Conservation (phyloP, 2,888 invertebrate genomes). For the Hypolimnas misippus region DNA sequence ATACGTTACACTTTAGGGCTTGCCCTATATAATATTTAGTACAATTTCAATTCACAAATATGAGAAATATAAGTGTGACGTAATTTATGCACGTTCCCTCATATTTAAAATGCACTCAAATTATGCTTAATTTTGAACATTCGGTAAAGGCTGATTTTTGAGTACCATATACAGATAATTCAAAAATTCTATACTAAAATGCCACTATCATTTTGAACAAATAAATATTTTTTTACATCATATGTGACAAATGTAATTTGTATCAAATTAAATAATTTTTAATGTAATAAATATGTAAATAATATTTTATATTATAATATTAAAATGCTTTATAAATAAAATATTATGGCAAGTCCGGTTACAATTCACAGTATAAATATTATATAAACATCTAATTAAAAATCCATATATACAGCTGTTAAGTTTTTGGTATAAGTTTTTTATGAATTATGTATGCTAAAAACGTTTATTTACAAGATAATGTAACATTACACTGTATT, state of each 20-base stretch:
- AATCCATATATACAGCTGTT: background rate
- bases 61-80: too few relatives aligned
- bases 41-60: too few relatives aligned
- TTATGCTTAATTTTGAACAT: too few relatives aligned
- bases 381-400: background rate
- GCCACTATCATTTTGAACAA: background rate
- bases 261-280: background rate
- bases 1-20: too few relatives aligned
- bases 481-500: background rate
- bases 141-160: too few relatives aligned
- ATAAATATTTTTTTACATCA: background rate
- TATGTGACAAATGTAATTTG: background rate
- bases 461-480: background rate
- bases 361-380: background rate
- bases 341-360: slow-evolving; percentile 26
- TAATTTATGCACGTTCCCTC: too few relatives aligned
- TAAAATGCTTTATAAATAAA: slow-evolving; percentile 18
- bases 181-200: background rate
- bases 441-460: background rate
- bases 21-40: too few relatives aligned
- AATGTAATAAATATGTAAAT: background rate
- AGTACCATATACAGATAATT: too few relatives aligned
- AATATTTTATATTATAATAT: slow-evolving; percentile 15
- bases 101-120: too few relatives aligned
- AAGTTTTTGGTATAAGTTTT: slow-evolving; percentile 10